Evolutionary conservation across 2,888 invertebrate genomes (phyloP).

Genomic region (Cryptus armator): DNA sequence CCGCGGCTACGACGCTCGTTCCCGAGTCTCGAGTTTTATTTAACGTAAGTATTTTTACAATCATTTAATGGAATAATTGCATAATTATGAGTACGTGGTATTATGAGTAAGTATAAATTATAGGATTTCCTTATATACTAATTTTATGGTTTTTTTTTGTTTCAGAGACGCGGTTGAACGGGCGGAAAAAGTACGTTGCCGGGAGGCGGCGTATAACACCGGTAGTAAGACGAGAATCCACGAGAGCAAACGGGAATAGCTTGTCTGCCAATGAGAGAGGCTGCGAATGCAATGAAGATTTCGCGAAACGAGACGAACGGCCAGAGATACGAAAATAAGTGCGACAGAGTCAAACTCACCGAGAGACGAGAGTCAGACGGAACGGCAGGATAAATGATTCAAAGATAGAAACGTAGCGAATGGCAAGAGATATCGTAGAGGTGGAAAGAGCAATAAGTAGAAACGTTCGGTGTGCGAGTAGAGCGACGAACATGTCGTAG

Average conservation of each 20-base stretch:
- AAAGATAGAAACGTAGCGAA: constrained; percentile 16
- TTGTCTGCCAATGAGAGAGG: neutral
- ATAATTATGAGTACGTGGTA: too few relatives aligned
- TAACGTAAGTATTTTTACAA: too few relatives aligned
- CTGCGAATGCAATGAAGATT: constrained; percentile 4
- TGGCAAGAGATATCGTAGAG: constrained; percentile 16
- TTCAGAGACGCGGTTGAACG: too few relatives aligned
- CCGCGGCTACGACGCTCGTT: too few relatives aligned
- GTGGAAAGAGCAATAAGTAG: constrained; percentile 57
- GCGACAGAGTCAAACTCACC: neutral
- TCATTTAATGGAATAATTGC: too few relatives aligned
- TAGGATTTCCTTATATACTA: too few relatives aligned
- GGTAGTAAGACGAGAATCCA: neutral
- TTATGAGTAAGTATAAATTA: too few relatives aligned
- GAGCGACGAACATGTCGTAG: constrained; percentile 77
- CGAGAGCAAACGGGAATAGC: neutral
- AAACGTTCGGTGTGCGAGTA: constrained; percentile 65
- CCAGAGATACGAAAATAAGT: constrained; percentile 7
- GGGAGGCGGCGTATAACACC: too few relatives aligned
- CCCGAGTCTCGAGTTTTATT: too few relatives aligned
- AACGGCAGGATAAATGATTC: constrained; percentile 45
- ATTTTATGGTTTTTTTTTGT: too few relatives aligned
- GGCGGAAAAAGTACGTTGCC: too few relatives aligned
- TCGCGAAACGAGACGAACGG: constrained; percentile 6
- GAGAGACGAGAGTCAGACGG: neutral